Conservation (phyloP, 2,113 vertebrate species). For the Heterochromis multidens region DNA sequence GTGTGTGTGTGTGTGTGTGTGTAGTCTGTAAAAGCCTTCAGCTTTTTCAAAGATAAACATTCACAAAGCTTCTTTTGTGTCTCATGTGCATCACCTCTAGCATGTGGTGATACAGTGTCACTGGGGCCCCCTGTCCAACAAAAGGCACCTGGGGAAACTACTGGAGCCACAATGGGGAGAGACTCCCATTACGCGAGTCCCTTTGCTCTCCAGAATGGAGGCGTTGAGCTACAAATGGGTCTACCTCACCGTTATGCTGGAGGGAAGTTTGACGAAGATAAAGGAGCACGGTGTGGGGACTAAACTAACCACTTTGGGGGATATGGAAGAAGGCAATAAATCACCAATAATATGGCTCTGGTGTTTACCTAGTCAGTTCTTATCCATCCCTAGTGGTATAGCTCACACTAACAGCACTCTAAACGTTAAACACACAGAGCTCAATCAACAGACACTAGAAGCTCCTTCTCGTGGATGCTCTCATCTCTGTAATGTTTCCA, state of each 20-base stretch:
- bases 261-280: slow-evolving; percentile 52
- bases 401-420: slow-evolving; percentile 30
- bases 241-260: not conserved
- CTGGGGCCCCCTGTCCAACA: slow-evolving; percentile 57
- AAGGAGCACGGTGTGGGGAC: slow-evolving; percentile 27
- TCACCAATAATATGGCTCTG: slow-evolving; percentile 36
- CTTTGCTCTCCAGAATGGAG: slow-evolving; percentile 17
- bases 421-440: slow-evolving; percentile 36
- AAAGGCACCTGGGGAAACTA: slow-evolving; percentile 55
- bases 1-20: fast-evolving
- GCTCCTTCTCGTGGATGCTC: not conserved
- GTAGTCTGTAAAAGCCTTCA: slow-evolving; percentile 31
- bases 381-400: slow-evolving; percentile 30
- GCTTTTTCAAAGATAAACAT: slow-evolving; percentile 51
- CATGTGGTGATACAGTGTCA: slow-evolving; percentile 61
- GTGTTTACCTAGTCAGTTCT: slow-evolving; percentile 58
- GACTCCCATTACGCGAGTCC: slow-evolving; percentile 27
- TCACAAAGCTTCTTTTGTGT: slow-evolving; percentile 51
- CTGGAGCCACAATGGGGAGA: slow-evolving; percentile 20
- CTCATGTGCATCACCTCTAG: slow-evolving; percentile 41
- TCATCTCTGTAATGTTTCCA: not conserved
- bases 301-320: slow-evolving; percentile 46
- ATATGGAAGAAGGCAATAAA: slow-evolving; percentile 57
- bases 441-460: not conserved
- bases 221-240: slow-evolving; percentile 55